phyloP scores from a whole-genome alignment of 2,113 vertebrate species.

The Heterocephalus glaber region DNA sequence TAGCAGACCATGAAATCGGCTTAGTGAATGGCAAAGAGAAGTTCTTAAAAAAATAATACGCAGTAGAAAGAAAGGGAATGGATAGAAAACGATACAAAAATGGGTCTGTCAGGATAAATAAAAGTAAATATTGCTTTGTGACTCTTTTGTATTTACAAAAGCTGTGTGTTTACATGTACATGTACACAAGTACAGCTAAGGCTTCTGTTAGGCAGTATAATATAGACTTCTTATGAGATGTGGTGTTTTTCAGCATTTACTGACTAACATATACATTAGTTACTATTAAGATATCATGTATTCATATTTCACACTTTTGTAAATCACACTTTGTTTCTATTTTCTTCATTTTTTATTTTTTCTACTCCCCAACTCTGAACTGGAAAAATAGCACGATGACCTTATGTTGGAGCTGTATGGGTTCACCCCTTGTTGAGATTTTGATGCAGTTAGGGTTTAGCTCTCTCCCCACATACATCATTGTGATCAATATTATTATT shows the following conservation, averaged over 20 bases:
- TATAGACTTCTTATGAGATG: background rate
- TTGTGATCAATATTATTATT: background rate
- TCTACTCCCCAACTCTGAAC: background rate
- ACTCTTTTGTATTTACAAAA: background rate
- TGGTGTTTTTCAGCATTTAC: background rate
- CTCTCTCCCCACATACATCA: background rate
- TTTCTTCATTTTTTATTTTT: background rate
- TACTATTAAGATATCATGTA: background rate
- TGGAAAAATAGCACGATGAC: background rate
- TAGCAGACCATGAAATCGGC: background rate
- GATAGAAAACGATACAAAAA: background rate
- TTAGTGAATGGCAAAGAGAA: background rate
- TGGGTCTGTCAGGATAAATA: background rate
- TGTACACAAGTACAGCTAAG: background rate
- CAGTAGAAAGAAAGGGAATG: background rate
- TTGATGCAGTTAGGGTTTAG: background rate
- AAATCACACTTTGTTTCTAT: background rate
- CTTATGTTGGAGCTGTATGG: background rate
- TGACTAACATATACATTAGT: background rate
- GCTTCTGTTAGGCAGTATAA: background rate
- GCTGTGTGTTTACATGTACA: background rate
- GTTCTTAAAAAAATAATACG: background rate
- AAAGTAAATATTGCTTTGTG: background rate
- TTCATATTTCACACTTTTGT: background rate
- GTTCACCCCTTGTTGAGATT: background rate